Evolutionary conservation across 2,797 vertebrate species (phyloP), one percentile per base, ranked within the genome.

Genomic region (Sebastes flavidus): DNA sequence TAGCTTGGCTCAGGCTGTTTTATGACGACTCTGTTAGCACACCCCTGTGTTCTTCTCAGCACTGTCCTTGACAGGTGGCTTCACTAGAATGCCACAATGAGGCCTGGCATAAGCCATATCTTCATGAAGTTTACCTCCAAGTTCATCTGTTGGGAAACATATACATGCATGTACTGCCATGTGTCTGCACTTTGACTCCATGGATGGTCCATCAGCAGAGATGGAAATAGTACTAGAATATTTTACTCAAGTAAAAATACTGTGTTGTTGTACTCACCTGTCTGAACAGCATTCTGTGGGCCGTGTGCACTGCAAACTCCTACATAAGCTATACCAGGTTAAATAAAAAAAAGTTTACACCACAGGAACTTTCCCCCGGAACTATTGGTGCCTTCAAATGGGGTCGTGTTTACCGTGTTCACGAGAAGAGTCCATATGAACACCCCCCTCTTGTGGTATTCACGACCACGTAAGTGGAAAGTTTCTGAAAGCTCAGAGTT

Each of bases 1-100:
- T 73, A 81, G 85, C 42, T 65, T 56, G 77, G 79, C 86, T 82
- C 87, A 71, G 83, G 77, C 90, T 90, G 90, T 91, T 95, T 94
- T 89, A 94, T 82, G 80, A 78, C 38, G 2, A 58, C 58, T 73
- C 85, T 71, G 70, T 87, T 65, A 86, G 81, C 75, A 77, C 72
- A 69, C 81, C 73, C 65, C 69, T 77, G 74, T 75, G 80, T 84
- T 90, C 81, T 80, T 79, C 87, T 87, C 69, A 81, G 84, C 81
- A 81, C 80, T 68, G 75, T 89, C 83, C 66, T 60, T 77, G 36
- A 82, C 70, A 88, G 87, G 87, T 80, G 84, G 72, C 56, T 67
- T 59, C 49, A 58, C 56, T 29, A 8, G 42, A 46, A 46, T 71
- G 81, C 87, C 84, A 87, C 72, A 65, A 49, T 62, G 63, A 76